A percentile compares a stretch with the other conserved stretches of the same genome.
phyloP scores from a whole-genome alignment of 2,888 invertebrate genomes.

The Acanthococcus lagerstroemiae region DNA sequence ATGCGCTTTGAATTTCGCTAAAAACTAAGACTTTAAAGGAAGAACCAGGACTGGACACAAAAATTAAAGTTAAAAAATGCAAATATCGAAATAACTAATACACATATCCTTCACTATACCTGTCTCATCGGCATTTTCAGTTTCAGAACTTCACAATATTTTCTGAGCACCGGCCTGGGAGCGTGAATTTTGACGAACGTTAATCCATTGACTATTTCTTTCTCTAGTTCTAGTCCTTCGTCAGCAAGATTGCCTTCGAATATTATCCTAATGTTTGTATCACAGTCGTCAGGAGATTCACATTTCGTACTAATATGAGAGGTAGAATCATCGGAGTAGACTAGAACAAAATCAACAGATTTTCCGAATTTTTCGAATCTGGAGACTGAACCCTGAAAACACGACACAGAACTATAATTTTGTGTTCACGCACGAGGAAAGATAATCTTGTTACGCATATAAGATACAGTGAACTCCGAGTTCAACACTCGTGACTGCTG shows the following conservation, averaged over 20 bases:
- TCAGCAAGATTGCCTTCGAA: slow-evolving; percentile 33
- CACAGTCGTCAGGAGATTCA: slow-evolving; percentile 17
- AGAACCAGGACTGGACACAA: too few relatives aligned
- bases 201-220: slow-evolving; percentile 32
- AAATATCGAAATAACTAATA: background rate
- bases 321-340: slow-evolving; percentile 5
- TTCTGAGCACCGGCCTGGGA: slow-evolving; percentile 65
- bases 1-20: too few relatives aligned
- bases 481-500: too few relatives aligned
- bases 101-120: too few relatives aligned
- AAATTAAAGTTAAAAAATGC: background rate
- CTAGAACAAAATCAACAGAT: slow-evolving; percentile 19
- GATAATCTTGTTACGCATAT: too few relatives aligned
- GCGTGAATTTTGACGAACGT: slow-evolving; percentile 74
- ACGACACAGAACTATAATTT: too few relatives aligned
- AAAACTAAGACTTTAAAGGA: too few relatives aligned
- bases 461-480: too few relatives aligned
- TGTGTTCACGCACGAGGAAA: too few relatives aligned
- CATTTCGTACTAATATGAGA: slow-evolving; percentile 3
- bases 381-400: too few relatives aligned
- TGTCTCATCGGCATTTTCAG: slow-evolving; percentile 84
- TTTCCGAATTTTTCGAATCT: background rate
- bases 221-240: slow-evolving; percentile 33
- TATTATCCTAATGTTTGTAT: slow-evolving; percentile 31
- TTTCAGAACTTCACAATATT: slow-evolving; percentile 86